Conservation (phyloP, 2,888 invertebrate genomes). For the Eupithecia subfuscata region DNA sequence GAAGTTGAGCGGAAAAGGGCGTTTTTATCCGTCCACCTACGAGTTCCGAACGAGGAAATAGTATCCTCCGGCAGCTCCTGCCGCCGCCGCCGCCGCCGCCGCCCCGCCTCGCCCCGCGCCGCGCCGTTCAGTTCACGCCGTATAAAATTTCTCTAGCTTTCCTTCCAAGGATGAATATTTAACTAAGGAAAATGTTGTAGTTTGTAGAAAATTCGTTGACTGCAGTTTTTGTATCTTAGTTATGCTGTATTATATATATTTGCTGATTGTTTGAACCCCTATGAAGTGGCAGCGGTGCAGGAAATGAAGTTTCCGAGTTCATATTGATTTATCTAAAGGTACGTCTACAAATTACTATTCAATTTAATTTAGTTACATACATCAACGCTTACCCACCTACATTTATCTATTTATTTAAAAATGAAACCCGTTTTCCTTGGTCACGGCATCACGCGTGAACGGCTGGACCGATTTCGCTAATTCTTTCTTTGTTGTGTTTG, state of each 20-base stretch:
- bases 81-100: too few species aligned
- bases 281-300: not conserved
- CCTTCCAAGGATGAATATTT: not conserved
- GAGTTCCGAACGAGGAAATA: too few species aligned
- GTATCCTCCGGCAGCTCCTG: too few species aligned
- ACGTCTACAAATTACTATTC: slow-evolving; percentile 24
- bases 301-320: not conserved
- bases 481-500: too few species aligned
- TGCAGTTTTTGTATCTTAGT: not conserved
- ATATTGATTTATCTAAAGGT: slow-evolving; percentile 38
- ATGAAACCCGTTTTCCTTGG: too few species aligned
- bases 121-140: too few species aligned
- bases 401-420: too few species aligned
- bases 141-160: not conserved
- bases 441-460: too few species aligned
- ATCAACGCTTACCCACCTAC: not conserved
- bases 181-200: not conserved
- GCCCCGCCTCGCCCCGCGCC: too few species aligned
- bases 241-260: not conserved
- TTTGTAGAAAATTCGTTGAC: not conserved
- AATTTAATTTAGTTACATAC: slow-evolving; percentile 12
- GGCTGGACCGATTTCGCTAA: too few species aligned
- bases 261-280: not conserved
- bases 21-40: too few species aligned
- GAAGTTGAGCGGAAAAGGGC: too few species aligned